A percentile compares a stretch with the other conserved stretches of the same genome.
Conservation (phyloP, 2,113 vertebrate genomes). For the Macrotis lagotis region DNA sequence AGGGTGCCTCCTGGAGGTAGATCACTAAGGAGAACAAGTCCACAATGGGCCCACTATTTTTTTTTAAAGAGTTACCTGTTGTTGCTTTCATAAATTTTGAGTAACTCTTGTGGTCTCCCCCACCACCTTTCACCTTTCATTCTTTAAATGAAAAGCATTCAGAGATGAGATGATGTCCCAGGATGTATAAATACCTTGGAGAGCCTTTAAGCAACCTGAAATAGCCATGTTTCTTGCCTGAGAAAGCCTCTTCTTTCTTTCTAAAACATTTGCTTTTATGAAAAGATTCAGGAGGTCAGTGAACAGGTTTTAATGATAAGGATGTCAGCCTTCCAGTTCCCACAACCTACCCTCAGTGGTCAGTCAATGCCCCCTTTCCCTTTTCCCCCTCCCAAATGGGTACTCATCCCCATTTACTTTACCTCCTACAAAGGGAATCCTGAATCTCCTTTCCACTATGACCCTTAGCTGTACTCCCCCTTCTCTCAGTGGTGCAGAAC, state of each 20-base stretch:
- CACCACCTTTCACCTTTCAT: background rate
- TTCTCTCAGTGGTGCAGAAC: too few species aligned
- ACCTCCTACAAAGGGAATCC: background rate
- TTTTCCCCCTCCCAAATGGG: background rate
- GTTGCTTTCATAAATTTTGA: background rate
- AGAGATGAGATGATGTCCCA: background rate
- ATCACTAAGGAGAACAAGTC: background rate
- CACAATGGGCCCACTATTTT: background rate
- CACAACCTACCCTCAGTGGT: background rate
- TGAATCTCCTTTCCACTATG: background rate
- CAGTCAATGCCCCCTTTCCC: background rate
- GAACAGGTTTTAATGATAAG: background rate
- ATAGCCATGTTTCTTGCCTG: background rate
- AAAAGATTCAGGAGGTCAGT: background rate
- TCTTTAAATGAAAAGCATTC: background rate
- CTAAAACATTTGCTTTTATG: background rate
- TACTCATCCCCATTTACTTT: background rate
- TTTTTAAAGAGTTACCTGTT: background rate
- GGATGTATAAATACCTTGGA: background rate
- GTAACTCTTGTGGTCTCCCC: background rate
- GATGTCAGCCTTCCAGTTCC: background rate
- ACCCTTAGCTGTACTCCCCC: background rate
- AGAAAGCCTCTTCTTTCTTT: background rate
- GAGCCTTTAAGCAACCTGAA: background rate
- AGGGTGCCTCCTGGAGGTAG: constrained; percentile 67